A percentile compares a stretch with the other conserved stretches of the same genome.
phyloP scores from a whole-genome alignment of 2,888 invertebrate genomes.

The Taphrorychus bicolor region DNA sequence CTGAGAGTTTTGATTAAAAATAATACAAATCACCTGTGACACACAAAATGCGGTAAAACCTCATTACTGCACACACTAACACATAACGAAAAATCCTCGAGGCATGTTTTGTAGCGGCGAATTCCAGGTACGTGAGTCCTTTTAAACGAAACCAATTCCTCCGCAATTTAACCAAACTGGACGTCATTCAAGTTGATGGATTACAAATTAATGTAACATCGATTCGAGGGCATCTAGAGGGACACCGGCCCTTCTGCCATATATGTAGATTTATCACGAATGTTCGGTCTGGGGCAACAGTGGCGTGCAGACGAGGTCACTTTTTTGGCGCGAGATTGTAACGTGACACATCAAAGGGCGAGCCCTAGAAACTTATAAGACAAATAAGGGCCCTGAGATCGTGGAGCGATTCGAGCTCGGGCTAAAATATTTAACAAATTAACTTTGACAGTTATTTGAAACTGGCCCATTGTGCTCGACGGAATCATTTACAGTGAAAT shows the following conservation, averaged over 20 bases:
- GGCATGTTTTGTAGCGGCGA: conserved; percentile 5
- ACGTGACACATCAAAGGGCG: not conserved
- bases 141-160: conserved; percentile 36
- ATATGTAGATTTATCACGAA: conserved; percentile 19
- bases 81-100: conserved; percentile 9
- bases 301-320: too few relatives aligned
- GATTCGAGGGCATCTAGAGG: conserved; percentile 12
- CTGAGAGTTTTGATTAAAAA: too few relatives aligned
- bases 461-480: not conserved
- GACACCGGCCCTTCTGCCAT: not conserved
- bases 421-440: not conserved
- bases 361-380: not conserved
- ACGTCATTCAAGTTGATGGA: conserved; percentile 38
- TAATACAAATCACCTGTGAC: too few relatives aligned
- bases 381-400: not conserved
- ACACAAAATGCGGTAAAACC: not conserved
- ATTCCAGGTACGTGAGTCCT: conserved; percentile 20
- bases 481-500: not conserved
- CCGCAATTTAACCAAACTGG: conserved; percentile 24
- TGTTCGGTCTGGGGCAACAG: not conserved
- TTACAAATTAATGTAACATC: conserved; percentile 37
- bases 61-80: not conserved
- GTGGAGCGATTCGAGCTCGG: too few relatives aligned
- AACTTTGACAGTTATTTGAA: not conserved
- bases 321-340: too few relatives aligned